phyloP scores from a whole-genome alignment of 2,888 invertebrate species.

The Kuschelorhynchus macadamiae region DNA sequence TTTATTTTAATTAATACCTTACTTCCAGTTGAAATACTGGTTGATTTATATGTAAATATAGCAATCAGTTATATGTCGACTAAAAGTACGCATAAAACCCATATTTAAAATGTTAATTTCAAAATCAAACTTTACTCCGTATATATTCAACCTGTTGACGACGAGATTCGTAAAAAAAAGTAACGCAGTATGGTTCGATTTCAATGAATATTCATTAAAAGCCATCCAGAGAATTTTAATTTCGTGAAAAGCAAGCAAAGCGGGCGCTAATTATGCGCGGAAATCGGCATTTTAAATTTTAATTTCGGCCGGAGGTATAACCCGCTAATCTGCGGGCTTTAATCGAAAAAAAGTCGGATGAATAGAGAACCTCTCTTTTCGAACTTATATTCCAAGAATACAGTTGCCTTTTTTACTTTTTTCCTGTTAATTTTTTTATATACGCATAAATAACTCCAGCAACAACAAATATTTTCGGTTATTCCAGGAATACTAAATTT shows the following conservation, averaged over 20 bases:
- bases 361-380: conserved; percentile 4
- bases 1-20: too few relatives aligned
- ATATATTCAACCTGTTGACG: conserved; percentile 40
- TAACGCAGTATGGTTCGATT: conserved; percentile 37
- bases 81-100: too few relatives aligned
- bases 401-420: too few relatives aligned
- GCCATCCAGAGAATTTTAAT: conserved; percentile 45
- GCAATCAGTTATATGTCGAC: too few relatives aligned
- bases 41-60: too few relatives aligned
- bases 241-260: conserved; percentile 42
- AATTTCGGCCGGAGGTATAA: conserved; percentile 38
- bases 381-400: conserved; percentile 6
- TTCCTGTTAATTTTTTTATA: too few relatives aligned
- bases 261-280: conserved; percentile 45
- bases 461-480: too few relatives aligned
- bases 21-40: too few relatives aligned
- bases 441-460: too few relatives aligned
- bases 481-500: too few relatives aligned
- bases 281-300: conserved; percentile 47
- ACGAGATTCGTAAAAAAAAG: conserved; percentile 19
- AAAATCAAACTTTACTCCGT: conserved; percentile 5
- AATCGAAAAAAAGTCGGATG: conserved; percentile 19
- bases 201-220: conserved; percentile 42
- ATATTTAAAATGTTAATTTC: conserved; percentile 30
- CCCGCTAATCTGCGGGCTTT: conserved; percentile 28